Percentiles rank a stretch among this genome's conserved stretches.
Evolutionary conservation across 2,113 vertebrate genomes (phyloP).

Genomic region (Amphilophus citrinellus): DNA sequence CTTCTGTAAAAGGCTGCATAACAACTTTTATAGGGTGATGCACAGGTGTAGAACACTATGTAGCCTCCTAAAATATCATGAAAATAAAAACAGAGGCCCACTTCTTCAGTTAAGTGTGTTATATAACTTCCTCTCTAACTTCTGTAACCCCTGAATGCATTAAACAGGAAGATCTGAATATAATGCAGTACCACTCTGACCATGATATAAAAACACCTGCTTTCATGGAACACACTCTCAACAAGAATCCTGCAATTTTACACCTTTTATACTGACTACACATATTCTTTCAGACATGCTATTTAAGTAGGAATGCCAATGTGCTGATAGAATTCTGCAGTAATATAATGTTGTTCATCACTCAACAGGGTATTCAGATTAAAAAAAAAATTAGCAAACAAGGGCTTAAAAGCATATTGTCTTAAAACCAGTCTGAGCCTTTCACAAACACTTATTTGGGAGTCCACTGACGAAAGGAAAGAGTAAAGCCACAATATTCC

Average conservation of each 20-base stretch:
- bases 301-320: background rate
- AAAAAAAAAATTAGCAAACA: background rate
- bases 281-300: background rate
- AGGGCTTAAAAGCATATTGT: background rate
- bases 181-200: slow-evolving; percentile 13
- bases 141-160: slow-evolving; percentile 43
- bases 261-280: background rate
- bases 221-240: background rate
- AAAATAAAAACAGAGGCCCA: slow-evolving; percentile 45
- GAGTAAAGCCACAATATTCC: slow-evolving; percentile 23
- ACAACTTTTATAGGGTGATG: slow-evolving; percentile 6
- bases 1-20: slow-evolving; percentile 18
- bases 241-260: background rate
- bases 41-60: background rate
- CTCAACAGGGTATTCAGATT: slow-evolving; percentile 8
- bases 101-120: slow-evolving; percentile 63
- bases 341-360: slow-evolving; percentile 23
- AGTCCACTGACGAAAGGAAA: slow-evolving; percentile 5
- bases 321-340: background rate
- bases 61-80: slow-evolving; percentile 26
- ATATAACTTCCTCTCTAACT: slow-evolving; percentile 51
- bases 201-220: slow-evolving; percentile 15
- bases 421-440: background rate
- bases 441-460: slow-evolving; percentile 8
- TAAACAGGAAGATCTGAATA: slow-evolving; percentile 37